Evolutionary conservation across 2,797 vertebrate species (phyloP).

Genomic region (Falco novaeseelandiae): DNA sequence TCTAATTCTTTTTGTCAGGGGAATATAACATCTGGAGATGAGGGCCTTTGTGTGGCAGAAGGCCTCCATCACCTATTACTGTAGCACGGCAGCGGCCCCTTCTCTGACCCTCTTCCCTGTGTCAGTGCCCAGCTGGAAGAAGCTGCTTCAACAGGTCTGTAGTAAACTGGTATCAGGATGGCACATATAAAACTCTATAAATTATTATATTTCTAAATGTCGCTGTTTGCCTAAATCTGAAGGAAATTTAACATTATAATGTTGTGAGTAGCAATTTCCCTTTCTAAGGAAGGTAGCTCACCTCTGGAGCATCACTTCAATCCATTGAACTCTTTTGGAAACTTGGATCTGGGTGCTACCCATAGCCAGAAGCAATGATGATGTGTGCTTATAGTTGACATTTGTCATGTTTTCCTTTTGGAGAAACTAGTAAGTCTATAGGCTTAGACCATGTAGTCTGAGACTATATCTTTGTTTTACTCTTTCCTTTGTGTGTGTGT

Average conservation of each 20-base stretch:
- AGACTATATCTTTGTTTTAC: background rate
- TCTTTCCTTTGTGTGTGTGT: background rate
- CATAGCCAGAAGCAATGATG: background rate
- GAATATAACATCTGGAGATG: background rate
- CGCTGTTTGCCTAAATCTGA: background rate
- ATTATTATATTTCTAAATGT: background rate
- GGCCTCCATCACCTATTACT: background rate
- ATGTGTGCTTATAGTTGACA: background rate
- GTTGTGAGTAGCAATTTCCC: background rate
- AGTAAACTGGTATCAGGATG: background rate
- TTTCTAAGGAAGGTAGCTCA: background rate
- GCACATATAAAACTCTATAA: background rate
- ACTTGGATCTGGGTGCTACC: background rate
- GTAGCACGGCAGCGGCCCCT: background rate
- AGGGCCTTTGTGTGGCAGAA: background rate
- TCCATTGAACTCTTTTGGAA: background rate
- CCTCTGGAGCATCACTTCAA: background rate
- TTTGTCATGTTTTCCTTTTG: background rate
- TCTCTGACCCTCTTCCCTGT: background rate
- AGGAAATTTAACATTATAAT: background rate
- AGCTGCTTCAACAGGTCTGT: background rate
- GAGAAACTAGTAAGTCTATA: background rate
- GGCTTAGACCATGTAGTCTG: too few species aligned
- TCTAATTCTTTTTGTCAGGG: constrained; percentile 19
- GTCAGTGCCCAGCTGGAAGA: background rate